Conservation (phyloP, 2,888 invertebrate genomes). For the Clitarchus hookeri region DNA sequence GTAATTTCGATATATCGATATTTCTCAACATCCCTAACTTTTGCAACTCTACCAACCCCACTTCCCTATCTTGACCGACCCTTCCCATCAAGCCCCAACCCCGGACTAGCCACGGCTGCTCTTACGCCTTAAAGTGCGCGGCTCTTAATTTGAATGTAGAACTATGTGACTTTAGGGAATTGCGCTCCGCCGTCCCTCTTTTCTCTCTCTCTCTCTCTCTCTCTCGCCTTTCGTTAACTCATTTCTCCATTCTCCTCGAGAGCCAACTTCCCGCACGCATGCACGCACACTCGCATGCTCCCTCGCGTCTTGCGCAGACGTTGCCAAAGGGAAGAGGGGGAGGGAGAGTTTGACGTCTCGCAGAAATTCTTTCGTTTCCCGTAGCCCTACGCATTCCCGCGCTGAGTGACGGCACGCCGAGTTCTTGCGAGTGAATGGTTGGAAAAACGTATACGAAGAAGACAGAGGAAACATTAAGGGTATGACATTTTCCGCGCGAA, state of each 20-base stretch:
- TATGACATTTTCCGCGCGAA: too few relatives aligned
- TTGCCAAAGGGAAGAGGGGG: too few relatives aligned
- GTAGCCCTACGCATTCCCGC: too few relatives aligned
- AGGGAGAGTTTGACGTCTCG: too few relatives aligned
- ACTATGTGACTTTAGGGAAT: slow-evolving; percentile 33
- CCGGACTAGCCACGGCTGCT: not conserved
- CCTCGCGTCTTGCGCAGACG: not conserved
- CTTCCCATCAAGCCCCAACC: slow-evolving; percentile 1
- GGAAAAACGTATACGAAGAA: too few relatives aligned
- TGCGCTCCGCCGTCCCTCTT: slow-evolving; percentile 4
- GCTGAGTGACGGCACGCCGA: too few relatives aligned
- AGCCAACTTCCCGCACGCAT: not conserved
- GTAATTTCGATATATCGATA: too few relatives aligned
- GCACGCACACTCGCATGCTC: not conserved
- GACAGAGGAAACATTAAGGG: too few relatives aligned
- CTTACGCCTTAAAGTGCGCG: slow-evolving; percentile 6
- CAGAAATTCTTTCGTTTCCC: too few relatives aligned
- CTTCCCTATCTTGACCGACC: not conserved
- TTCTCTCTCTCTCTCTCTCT: not conserved
- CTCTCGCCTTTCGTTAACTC: slow-evolving; percentile 5
- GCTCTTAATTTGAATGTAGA: slow-evolving; percentile 36
- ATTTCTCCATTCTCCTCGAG: not conserved
- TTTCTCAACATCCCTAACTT: too few relatives aligned
- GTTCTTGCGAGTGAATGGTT: too few relatives aligned
- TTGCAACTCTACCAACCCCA: not conserved